Percentiles rank a stretch among this genome's conserved stretches.
phyloP scores from a whole-genome alignment of 2,888 invertebrate genomes.

The Cryptocheilus praepositus region DNA sequence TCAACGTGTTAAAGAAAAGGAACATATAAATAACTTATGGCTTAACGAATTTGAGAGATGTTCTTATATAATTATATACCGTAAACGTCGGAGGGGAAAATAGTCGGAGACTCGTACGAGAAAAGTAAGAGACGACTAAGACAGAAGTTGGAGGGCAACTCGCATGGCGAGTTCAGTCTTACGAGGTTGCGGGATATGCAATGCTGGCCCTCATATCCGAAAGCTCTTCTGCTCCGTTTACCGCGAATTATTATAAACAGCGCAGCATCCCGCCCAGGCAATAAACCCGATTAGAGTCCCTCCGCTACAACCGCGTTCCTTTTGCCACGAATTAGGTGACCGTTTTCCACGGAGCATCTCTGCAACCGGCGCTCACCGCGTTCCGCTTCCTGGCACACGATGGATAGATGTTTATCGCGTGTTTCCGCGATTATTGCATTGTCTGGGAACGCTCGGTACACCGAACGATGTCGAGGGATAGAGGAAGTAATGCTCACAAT shows the following conservation, averaged over 20 bases:
- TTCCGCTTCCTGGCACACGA: no score
- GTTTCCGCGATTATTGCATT: no score
- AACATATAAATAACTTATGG: no score
- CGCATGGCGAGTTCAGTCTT: background rate
- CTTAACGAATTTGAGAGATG: no score
- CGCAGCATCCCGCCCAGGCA: background rate
- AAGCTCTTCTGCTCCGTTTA: constrained; percentile 9
- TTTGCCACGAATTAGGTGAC: background rate
- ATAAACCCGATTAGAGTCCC: constrained; percentile 11
- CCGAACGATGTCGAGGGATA: background rate
- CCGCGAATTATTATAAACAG: constrained; percentile 18
- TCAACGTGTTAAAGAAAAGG: no score
- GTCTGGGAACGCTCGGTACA: no score
- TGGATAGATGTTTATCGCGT: no score
- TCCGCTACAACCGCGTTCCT: no score
- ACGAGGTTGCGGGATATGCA: background rate
- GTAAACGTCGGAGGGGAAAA: background rate
- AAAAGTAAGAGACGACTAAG: background rate
- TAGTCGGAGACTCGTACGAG: background rate
- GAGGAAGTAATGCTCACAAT: background rate
- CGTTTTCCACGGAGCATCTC: no score
- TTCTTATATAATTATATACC: no score
- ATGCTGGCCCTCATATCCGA: constrained; percentile 1
- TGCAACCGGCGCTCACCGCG: no score
- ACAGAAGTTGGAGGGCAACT: background rate